Percentiles rank a stretch among this genome's conserved stretches.
Conservation (phyloP, 2,113 vertebrate genomes). For the Mirza zaza region DNA sequence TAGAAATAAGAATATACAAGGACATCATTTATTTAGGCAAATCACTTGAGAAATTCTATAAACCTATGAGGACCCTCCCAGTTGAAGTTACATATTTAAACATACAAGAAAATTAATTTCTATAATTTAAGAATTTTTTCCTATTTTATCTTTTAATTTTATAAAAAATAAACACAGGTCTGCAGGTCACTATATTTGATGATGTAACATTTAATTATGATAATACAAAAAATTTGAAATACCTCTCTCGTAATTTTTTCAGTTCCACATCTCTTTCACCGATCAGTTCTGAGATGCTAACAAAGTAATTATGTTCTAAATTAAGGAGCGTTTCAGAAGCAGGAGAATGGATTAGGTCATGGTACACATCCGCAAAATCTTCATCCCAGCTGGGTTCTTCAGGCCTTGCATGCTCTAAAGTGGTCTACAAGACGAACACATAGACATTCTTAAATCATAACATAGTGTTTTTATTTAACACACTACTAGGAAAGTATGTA, state of each 20-base stretch:
- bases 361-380: constrained; percentile 98
- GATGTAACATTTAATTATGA: neutral
- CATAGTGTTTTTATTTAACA: neutral
- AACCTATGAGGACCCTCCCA: neutral
- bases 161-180: neutral
- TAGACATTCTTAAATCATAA: neutral
- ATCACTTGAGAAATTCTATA: neutral
- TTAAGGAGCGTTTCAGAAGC: constrained; percentile 97
- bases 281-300: constrained; percentile 97
- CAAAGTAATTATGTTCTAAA: constrained; percentile 98
- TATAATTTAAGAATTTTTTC: neutral
- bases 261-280: constrained; percentile 97
- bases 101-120: neutral
- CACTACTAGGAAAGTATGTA: neutral
- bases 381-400: constrained; percentile 98
- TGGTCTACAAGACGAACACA: constrained; percentile 86
- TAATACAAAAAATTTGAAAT: constrained; percentile 24
- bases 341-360: constrained; percentile 97
- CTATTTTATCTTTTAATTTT: constrained; percentile 15
- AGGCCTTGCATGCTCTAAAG: constrained; percentile 91
- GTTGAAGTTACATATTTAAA: neutral
- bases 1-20: neutral
- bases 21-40: neutral
- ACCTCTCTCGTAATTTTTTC: constrained; percentile 97
- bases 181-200: neutral